Base-by-base conservation (phyloP, 2,888 invertebrate genomes). In the Caenorhabditis afra region DNA sequence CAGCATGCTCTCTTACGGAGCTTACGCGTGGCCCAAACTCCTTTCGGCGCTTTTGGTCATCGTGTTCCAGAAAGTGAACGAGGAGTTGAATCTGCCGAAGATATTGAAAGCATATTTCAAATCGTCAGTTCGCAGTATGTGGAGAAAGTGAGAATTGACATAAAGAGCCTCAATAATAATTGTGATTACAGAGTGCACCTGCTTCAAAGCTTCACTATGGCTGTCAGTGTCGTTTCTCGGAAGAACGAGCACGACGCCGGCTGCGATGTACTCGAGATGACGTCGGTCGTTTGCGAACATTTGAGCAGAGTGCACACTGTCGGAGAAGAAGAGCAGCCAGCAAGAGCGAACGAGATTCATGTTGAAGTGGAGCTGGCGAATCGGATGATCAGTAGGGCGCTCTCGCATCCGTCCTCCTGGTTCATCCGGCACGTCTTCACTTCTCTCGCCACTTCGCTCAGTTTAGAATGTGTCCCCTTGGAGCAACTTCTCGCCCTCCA, bases 1-100 rank as follows among this genome's bases (percentile, higher is more conserved):
- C 23, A 73, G 73, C 37, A 64, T 73, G 64, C 49, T 73, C 1
- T 73, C 73, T 3, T 12, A 64, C 41, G 73, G 64, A 12, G 8
- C 23, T 7, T 73, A 58, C 23, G 73, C 73, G 1, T 73, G 73
- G 73, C 52, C 57, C 20, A 64, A 44, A 39, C 58, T 73, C 8
- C 2, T 39, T 0, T 58, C 44, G 5, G 57, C 44, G 10, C 49
- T 73, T 16, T n/a, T 73, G n/a, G n/a, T 73, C 5, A 41, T 64
- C 12, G 29, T 44, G 0, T 73, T 73, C 39, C 57, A 58, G n/a
- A 73, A 64, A 18, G 7, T n/a, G 1, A 73, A 73, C 41, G 41
- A 41, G 35, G 7, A 55, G 1, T 39, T 64, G 10, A 64, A 57
- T 3, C 29, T 73, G 1, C 50, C 37, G 1, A 62, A 64, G 18